Evolutionary conservation across 2,888 invertebrate genomes (phyloP).

Genomic region (Dryocosmus kuriphilus): DNA sequence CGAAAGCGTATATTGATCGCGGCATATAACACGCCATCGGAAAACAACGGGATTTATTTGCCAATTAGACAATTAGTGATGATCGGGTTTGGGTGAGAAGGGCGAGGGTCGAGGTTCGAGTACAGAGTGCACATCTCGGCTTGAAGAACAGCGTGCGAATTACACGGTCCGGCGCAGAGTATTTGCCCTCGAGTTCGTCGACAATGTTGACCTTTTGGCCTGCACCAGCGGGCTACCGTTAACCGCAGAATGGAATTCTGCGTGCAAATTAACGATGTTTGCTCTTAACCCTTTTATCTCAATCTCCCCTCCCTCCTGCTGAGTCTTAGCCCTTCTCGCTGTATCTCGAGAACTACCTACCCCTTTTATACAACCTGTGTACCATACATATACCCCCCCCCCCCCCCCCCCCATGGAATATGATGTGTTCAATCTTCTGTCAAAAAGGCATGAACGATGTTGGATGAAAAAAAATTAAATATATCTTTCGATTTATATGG

Average conservation of each 20-base stretch:
- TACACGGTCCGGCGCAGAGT: slow-evolving; percentile 73
- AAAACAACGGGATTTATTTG: slow-evolving; percentile 75
- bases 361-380: not conserved
- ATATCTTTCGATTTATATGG: not conserved
- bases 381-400: too few species aligned
- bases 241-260: slow-evolving; percentile 51
- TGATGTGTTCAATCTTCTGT: slow-evolving; percentile 16
- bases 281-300: slow-evolving; percentile 20
- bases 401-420: not conserved
- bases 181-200: slow-evolving; percentile 67
- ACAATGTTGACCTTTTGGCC: slow-evolving; percentile 76
- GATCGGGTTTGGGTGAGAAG: slow-evolving; percentile 50
- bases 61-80: slow-evolving; percentile 73
- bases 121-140: slow-evolving; percentile 5
- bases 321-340: slow-evolving; percentile 5
- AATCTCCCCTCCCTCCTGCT: slow-evolving; percentile 7
- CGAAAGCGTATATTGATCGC: slow-evolving; percentile 21
- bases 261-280: slow-evolving; percentile 51
- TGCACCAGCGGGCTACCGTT: slow-evolving; percentile 76
- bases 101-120: slow-evolving; percentile 44
- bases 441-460: not conserved
- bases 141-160: slow-evolving; percentile 62
- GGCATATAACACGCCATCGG: slow-evolving; percentile 52
- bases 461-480: not conserved
- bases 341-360: not conserved